A percentile compares a stretch with the other conserved stretches of the same genome.
These are phyloP conservation scores for Nebria brevicollis DNA, from an alignment of 2,888 invertebrate species.

Conservation along the genomic window DNA sequence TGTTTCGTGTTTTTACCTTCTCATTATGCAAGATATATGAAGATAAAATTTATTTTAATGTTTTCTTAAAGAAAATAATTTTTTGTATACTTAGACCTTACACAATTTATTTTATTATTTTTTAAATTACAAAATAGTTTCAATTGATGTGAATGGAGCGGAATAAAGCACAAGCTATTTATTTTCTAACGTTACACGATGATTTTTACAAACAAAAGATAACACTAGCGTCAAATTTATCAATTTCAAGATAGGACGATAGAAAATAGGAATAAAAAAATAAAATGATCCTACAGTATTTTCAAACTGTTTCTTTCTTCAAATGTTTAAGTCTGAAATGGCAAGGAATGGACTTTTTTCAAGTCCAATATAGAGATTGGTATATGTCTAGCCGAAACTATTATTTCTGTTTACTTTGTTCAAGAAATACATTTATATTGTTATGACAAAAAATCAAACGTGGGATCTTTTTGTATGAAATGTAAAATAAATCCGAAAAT, in stretches of 20 bases:
- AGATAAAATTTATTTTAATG: background rate
- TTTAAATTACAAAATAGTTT: too few relatives aligned
- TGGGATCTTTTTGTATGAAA: background rate
- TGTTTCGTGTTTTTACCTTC: background rate
- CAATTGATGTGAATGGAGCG: too few relatives aligned
- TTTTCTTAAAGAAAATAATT: background rate
- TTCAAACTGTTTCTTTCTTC: background rate
- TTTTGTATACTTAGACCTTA: background rate
- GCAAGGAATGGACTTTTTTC: too few relatives aligned
- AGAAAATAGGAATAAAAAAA: background rate
- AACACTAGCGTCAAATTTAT: too few relatives aligned
- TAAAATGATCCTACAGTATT: background rate
- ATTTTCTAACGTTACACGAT: too few relatives aligned
- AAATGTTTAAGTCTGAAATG: background rate
- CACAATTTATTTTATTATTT: too few relatives aligned
- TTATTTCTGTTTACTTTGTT: background rate
- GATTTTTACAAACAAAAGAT: too few relatives aligned
- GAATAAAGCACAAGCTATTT: too few relatives aligned
- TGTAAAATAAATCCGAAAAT: background rate
- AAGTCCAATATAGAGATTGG: too few relatives aligned
- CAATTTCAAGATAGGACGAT: too few relatives aligned
- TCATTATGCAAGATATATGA: background rate
- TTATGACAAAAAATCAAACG: background rate
- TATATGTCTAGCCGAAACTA: background rate
- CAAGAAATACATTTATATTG: background rate